Evolutionary conservation across 2,888 invertebrate species (phyloP), one percentile per base, ranked within the genome.

Genomic region (Odontomyia ornata): DNA sequence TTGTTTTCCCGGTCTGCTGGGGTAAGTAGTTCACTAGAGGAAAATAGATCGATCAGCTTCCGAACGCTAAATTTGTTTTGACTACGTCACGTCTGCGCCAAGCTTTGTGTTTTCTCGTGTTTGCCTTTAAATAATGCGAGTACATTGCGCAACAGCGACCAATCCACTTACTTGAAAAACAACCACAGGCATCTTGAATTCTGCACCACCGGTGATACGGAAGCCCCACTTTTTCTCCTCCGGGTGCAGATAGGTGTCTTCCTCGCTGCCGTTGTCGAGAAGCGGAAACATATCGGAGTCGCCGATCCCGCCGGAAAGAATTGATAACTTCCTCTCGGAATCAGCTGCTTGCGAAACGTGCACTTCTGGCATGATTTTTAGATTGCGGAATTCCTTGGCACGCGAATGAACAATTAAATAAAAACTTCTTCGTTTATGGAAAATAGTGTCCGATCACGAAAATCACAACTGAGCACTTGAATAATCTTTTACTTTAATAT

Each of bases 161-260:
- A 30, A 30, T 52, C n/a, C n/a, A 76, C 76, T 82, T 81, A 87
- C 87, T 84, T 87, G 87, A 82, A 87, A 87, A 46, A 87, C 86
- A 36, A 87, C 87, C 73, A 87, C 80, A 56, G 87, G 87, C 87
- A 87, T 87, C 76, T 86, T 86, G 81, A 87, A 87, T 75, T 87
- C 86, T 30, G 85, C 85, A 46, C 87, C 87, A 47, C 87, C 87
- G 65, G 87, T 87, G 79, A 87, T 85, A 75, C 87, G 83, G 79
- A 87, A 87, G 27, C 87, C 87, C 86, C 87, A 87, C 78, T 83
- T 84, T n/a, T 82, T 81, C 77, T 86, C 86, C 77, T 86, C 85
- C 80, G 85, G 85, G n/a, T 69, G 69, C 43, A 82, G 84, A 76
- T 85, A 86, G 11, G 28, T n/a, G 13, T 86, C 86, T 18, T 84